Base-by-base conservation (phyloP, 2,888 invertebrate species). In the Poecilus cupreus region DNA sequence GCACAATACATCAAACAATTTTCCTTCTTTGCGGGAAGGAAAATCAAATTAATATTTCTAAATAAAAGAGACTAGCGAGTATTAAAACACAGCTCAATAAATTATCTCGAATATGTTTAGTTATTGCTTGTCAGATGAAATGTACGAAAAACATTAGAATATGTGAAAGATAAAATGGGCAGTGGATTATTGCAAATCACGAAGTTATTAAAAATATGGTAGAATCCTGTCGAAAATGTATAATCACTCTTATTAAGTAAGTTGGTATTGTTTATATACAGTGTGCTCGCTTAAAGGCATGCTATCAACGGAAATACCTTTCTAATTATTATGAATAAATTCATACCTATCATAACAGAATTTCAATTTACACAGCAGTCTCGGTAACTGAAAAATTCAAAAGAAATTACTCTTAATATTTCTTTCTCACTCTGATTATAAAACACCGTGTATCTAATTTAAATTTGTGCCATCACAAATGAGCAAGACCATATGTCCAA, bases 111-210 rank as follows among this genome's bases (percentile, higher is more conserved):
- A 43, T 60, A 77, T 64, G 49, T 22, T 43, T 77, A 60, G 20
- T 72, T 80, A 72, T 80, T 80, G 80, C 80, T 80, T 70, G 18
- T 26, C 11, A 39, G 80, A 72, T 80, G 78, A 80, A 57, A 54
- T 60, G 64, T 68, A 68, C 64, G 64, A 68, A 68, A 68, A 37
- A 60, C 22, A 57, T 60, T 32, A 60, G 26, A 60, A 60, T 60
- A 26, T 60, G 37, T 68, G 64, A 68, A 60, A 80, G 51, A n/a
- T 39, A 68, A 60, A 20, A 77, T 54, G 57, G 80, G 80, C 80
- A 80, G 80, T 80, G 80, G 79, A 80, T 80, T 80, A 80, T 80
- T 80, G 80, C 72, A 72, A 80, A 80, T 79, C 79, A 79, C 79
- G 64, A 70, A 68, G 32, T 79, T 60, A 68, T 78, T 78, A 43